phyloP scores from a whole-genome alignment of 2,888 invertebrate genomes.

The Apomyelois bistriatella region DNA sequence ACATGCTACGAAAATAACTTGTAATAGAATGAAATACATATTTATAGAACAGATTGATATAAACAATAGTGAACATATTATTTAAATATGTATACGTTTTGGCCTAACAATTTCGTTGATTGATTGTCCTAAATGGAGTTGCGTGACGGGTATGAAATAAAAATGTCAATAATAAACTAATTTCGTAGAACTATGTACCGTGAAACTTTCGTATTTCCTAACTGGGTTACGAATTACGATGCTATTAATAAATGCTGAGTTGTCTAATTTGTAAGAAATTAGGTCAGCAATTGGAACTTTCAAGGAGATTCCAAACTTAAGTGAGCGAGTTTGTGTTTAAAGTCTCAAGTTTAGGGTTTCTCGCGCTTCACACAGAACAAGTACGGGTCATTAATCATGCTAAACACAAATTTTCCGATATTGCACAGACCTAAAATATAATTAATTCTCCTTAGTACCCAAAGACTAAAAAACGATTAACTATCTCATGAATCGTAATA shows the following conservation, averaged over 20 bases:
- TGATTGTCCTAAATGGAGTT: slow-evolving; percentile 15
- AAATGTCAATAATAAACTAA: slow-evolving; percentile 13
- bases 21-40: not conserved
- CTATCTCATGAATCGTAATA: no score
- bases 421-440: no score
- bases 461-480: no score
- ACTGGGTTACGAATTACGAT: slow-evolving; percentile 28
- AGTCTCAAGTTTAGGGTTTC: not conserved
- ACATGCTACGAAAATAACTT: not conserved
- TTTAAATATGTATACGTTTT: not conserved
- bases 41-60: no score
- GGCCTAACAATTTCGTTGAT: slow-evolving; percentile 8
- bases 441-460: no score
- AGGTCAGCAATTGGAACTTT: slow-evolving; percentile 5
- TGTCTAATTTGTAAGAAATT: not conserved
- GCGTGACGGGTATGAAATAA: slow-evolving; percentile 17
- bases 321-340: not conserved
- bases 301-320: not conserved
- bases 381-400: not conserved
- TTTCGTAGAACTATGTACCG: slow-evolving; percentile 6
- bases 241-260: slow-evolving; percentile 21
- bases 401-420: no score
- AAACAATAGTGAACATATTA: not conserved
- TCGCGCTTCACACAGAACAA: not conserved
- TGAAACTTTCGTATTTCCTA: slow-evolving; percentile 19